phyloP scores from a whole-genome alignment of 1,140 invertebrate species.

The Mamestra configurata region DNA sequence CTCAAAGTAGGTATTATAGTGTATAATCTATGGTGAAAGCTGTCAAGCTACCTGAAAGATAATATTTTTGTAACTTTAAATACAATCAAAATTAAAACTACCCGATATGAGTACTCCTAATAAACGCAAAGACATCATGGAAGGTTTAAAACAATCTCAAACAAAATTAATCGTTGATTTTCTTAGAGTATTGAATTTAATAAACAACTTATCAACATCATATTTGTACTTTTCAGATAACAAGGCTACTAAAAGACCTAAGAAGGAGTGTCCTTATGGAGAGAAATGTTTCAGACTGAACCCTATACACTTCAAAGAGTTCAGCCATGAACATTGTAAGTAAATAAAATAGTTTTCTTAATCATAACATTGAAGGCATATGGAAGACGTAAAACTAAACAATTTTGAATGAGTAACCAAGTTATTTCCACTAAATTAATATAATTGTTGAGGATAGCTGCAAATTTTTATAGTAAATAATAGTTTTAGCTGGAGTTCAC shows the following conservation, averaged over 20 bases:
- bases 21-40: no score
- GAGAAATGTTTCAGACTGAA: conserved; percentile 94
- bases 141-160: conserved; percentile 51
- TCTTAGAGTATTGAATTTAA: background rate
- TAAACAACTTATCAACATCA: background rate
- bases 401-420: background rate
- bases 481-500: no score
- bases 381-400: background rate
- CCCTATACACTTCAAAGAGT: conserved; percentile 94
- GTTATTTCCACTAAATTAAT: no score
- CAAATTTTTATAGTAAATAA: no score
- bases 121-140: conserved; percentile 65
- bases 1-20: no score
- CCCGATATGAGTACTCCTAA: conserved; percentile 61
- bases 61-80: background rate
- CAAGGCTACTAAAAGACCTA: conserved; percentile 71
- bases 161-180: background rate
- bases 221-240: conserved; percentile 63
- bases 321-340: conserved; percentile 93
- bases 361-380: background rate
- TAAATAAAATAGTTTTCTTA: conserved; percentile 45
- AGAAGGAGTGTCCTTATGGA: conserved; percentile 90
- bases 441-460: no score
- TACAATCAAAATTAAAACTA: background rate
- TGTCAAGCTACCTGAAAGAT: background rate